Base-by-base conservation (phyloP, 64 coral and sea anemone species). In the Stichodactyla mertensii region DNA sequence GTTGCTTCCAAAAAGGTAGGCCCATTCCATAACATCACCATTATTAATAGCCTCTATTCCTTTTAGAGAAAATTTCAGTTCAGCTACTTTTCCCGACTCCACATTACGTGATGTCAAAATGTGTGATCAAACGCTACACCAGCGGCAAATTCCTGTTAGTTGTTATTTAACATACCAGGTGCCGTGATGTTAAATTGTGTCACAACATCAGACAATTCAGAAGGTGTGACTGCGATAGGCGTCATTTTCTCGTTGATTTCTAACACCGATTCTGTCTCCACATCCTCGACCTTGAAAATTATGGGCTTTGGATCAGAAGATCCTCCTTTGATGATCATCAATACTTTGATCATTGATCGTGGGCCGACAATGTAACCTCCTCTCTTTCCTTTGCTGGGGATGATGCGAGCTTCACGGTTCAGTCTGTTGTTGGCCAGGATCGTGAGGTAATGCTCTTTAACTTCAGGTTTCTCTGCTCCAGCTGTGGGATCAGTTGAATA, bases 111-210 rank as follows among this genome's bases (percentile, higher is more conserved):
- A 45, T 45, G 36, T 1, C 36, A 45, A 45, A 45, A 45, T 45
- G 36, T 2, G 36, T 45, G 36, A 2, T 45, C 36, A 45, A 36
- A 45, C 36, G 1, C 1, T 45, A 45, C 3, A 2, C 1, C 36
- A 45, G 28, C 28, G 3, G 36, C 3, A 45, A 45, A 45, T 45
- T 45, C 36, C 36, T 1, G 36, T 45, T 45, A 58, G 14, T 58
- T 11, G 8, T 58, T 58, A 58, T 58, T 15, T 11, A 15, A 58
- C 91, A 62, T 27, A 94, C 92, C 92, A 83, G 87, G 86, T 7
- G 94, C 94, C 18, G 94, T 97, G 53, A 97, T 93, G 55, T 90
- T 97, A 70, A 97, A 87, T 11, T 97, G 89, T n/a, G 82, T 85
- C 9, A 90, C 87, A 28, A 93, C 69, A 59, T 89, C 91, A 12